Evolutionary conservation across 1,140 invertebrate genomes (phyloP).

Genomic region (Andricus grossulariae): DNA sequence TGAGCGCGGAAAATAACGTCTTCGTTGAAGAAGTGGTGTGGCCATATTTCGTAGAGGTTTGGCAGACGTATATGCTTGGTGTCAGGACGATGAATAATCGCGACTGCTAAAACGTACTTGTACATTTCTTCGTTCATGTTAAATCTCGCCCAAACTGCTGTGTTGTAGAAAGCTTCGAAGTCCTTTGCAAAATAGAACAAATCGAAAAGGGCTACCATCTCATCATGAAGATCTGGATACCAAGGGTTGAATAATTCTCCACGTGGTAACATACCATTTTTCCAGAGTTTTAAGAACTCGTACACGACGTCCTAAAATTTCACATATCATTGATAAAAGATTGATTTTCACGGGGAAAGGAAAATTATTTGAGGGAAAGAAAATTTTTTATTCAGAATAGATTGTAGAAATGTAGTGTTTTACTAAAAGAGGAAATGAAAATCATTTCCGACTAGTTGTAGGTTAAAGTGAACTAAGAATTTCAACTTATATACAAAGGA

Average conservation of each 20-base stretch:
- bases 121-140: constrained; percentile 81
- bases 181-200: constrained; percentile 82
- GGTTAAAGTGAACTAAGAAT: too few relatives aligned
- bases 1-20: constrained; percentile 79
- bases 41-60: constrained; percentile 82
- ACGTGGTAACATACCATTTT: constrained; percentile 76
- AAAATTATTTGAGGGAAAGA: too few relatives aligned
- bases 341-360: not conserved
- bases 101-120: constrained; percentile 79
- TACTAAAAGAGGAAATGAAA: too few relatives aligned
- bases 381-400: too few relatives aligned
- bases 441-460: too few relatives aligned
- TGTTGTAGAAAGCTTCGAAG: constrained; percentile 71
- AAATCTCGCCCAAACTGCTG: constrained; percentile 78
- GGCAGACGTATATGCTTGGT: constrained; percentile 79
- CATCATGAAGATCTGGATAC: constrained; percentile 79
- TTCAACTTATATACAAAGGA: too few relatives aligned
- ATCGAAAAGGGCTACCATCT: constrained; percentile 81
- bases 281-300: constrained; percentile 77
- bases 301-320: constrained; percentile 78
- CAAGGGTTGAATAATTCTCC: constrained; percentile 80
- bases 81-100: constrained; percentile 79
- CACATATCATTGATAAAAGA: constrained; percentile 9
- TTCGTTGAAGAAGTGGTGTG: constrained; percentile 79
- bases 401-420: too few relatives aligned